Base-by-base conservation (phyloP, 1,140 invertebrate species). In the Caenorhabditis remanei region DNA sequence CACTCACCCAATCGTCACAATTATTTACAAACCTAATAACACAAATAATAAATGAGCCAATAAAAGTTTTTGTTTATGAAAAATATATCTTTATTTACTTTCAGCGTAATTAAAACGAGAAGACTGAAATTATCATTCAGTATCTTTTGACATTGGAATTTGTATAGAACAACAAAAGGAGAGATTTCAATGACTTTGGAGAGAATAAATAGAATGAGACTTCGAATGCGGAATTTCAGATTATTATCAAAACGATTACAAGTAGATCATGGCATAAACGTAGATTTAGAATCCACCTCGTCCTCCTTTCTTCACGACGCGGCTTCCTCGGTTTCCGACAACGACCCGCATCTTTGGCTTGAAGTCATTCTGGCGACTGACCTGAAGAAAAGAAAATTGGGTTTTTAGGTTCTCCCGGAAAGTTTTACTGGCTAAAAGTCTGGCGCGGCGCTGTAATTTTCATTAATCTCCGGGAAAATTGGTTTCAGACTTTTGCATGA, bases 231-330 rank as follows among this genome's bases (percentile, higher is more conserved):
- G 46, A 79, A 79, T 79, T 79, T 48, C 40, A 41, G 43, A 50
- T 48, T 79, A 53, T 79, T 79, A 79, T 79, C 43, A 79, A 79
- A 16, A 53, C 63, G 65, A 71, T 43, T 71, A 79, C 46, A 79
- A 53, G 11, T 79, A 79, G 71, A 79, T 48, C 46, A 24, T 24
- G 13, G 13, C 46, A 1, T 2, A 9, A 32, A 11, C 1, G 11
- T 50, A 24, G 46, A 21, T 46, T 50, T 19, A 75, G 67, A 75
- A 75, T 46, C 24, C 67, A 32, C 71, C 46, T 46, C 65, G 65
- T n/a, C 40, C 65, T 79, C 71, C 71, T 79, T n/a, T 50, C 40
- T 43, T 79, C 46, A 50, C 46, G 21, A 79, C 32, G 21, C 71
- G 65, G 14, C 11, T 19, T 24, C 46, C 71, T 79, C 14, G 11